phyloP scores from a whole-genome alignment of 2,888 invertebrate genomes.

The Chrysotoxum bicinctum region DNA sequence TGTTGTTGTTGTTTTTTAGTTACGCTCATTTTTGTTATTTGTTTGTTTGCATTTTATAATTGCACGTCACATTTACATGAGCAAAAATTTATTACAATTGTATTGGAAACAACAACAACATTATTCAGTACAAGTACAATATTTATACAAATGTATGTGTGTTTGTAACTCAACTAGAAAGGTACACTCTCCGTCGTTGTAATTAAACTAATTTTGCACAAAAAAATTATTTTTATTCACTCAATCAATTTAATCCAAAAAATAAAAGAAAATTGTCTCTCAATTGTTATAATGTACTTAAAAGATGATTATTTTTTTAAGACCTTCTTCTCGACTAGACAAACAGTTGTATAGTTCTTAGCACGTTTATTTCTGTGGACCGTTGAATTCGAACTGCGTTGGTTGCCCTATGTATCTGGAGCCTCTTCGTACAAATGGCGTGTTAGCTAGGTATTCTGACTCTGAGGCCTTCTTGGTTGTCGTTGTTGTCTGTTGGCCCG shows the following conservation, averaged over 20 bases:
- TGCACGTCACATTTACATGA: slow-evolving; percentile 68
- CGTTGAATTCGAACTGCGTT: slow-evolving; percentile 67
- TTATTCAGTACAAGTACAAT: neutral
- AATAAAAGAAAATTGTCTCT: neutral
- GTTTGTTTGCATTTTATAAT: slow-evolving; percentile 59
- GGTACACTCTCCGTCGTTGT: slow-evolving; percentile 34
- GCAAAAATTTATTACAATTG: slow-evolving; percentile 37
- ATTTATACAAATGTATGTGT: neutral
- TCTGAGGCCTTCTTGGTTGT: slow-evolving; percentile 7
- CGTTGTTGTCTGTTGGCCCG: slow-evolving; percentile 8
- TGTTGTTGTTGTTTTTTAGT: slow-evolving; percentile 6
- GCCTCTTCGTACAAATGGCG: slow-evolving; percentile 43
- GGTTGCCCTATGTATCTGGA: slow-evolving; percentile 43
- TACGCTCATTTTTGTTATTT: slow-evolving; percentile 40
- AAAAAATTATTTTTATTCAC: neutral
- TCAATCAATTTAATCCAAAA: slow-evolving; percentile 21
- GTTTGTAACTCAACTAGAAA: too few species aligned
- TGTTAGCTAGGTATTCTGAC: neutral
- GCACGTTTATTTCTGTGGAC: slow-evolving; percentile 60
- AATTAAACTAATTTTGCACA: slow-evolving; percentile 51
- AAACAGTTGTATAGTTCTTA: neutral
- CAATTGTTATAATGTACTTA: neutral
- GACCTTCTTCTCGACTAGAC: slow-evolving; percentile 12
- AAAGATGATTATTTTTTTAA: neutral
- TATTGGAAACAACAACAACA: slow-evolving; percentile 33